A percentile compares a stretch with the other conserved stretches of the same genome.
Conservation (phyloP, 2,113 vertebrate species). For the Tenebrosternarchus preto region DNA sequence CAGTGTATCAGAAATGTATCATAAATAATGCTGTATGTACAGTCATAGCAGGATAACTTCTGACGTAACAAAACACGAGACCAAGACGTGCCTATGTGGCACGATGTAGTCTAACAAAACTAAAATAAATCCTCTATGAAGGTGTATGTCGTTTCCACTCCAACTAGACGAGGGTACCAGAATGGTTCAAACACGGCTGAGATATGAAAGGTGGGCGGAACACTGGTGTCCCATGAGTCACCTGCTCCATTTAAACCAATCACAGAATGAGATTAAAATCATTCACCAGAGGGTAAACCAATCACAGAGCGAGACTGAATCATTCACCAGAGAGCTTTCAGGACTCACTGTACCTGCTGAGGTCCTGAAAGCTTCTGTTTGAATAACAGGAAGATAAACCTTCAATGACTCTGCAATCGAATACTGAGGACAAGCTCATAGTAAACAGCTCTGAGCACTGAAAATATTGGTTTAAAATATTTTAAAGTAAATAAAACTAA, state of each 20-base stretch:
- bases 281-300: neutral
- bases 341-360: neutral
- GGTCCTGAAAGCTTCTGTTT: constrained; percentile 3
- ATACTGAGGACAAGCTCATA: neutral
- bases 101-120: too few species aligned
- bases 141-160: too few species aligned
- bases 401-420: neutral
- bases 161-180: neutral
- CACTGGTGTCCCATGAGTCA: neutral
- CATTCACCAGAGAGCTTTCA: constrained; percentile 20
- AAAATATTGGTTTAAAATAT: neutral
- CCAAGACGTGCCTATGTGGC: too few species aligned
- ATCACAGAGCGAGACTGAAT: constrained; percentile 19
- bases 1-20: too few species aligned
- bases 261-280: constrained; percentile 23
- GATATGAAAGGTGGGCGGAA: neutral
- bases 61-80: too few species aligned
- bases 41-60: too few species aligned
- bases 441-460: neutral
- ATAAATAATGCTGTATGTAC: neutral
- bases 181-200: neutral
- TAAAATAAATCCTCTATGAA: too few species aligned
- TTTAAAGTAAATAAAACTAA: neutral
- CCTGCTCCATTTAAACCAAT: constrained; percentile 22
- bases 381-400: neutral